Conservation (phyloP, 2,888 invertebrate genomes). For the Trichogramma evanescens region DNA sequence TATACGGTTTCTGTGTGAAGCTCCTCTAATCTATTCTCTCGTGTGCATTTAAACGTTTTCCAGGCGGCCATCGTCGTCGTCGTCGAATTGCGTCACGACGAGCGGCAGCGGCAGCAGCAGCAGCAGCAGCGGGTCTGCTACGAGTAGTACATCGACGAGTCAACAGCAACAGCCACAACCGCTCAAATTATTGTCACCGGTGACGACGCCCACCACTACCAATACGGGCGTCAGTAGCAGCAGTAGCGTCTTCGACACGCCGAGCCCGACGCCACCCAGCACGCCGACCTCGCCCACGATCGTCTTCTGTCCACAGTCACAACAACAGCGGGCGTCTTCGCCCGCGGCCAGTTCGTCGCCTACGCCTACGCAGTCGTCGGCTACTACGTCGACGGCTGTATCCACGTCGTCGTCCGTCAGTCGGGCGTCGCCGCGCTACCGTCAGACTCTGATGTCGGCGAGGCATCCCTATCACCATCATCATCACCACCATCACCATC, state of each 20-base stretch:
- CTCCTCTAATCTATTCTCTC: neutral
- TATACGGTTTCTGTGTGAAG: too few species aligned
- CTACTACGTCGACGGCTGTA: conserved; percentile 13
- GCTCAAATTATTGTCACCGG: neutral
- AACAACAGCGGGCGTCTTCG: conserved; percentile 4
- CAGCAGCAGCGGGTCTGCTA: neutral
- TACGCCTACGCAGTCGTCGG: conserved; percentile 22
- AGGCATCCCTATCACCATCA: conserved; percentile 27
- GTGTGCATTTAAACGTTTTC: neutral
- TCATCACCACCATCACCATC: conserved; percentile 32
- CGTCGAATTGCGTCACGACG: neutral
- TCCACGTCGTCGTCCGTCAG: conserved; percentile 5
- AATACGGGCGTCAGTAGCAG: conserved; percentile 26
- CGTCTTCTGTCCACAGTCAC: conserved; percentile 2
- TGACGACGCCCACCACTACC: neutral
- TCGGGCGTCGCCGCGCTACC: conserved; percentile 19
- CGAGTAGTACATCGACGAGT: neutral
- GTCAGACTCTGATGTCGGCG: conserved; percentile 12
- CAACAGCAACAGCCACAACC: neutral
- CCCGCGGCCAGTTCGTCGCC: conserved; percentile 12
- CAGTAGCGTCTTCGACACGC: conserved; percentile 31
- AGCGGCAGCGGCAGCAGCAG: neutral
- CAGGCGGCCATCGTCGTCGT: neutral
- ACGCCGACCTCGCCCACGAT: conserved; percentile 15
- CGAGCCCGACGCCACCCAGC: conserved; percentile 17